Percentiles rank a stretch among this genome's conserved stretches.
phyloP scores from a whole-genome alignment of 2,113 vertebrate species.

The Oreochromis niloticus region DNA sequence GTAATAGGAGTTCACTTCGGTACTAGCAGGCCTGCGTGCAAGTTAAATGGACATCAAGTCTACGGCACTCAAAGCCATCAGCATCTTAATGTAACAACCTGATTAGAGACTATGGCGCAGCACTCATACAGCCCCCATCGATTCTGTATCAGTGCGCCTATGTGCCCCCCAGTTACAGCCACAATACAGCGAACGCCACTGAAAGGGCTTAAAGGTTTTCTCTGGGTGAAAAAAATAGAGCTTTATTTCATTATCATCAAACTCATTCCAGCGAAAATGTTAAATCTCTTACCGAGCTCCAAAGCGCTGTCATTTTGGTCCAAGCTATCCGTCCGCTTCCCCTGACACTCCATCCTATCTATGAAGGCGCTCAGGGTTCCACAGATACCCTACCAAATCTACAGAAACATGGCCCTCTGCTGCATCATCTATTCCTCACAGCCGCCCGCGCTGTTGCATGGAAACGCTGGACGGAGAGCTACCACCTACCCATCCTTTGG shows the following conservation, averaged over 20 bases:
- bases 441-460: slow-evolving; percentile 15
- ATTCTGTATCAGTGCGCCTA: neutral
- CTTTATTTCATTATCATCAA: neutral
- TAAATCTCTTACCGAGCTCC: slow-evolving; percentile 41
- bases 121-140: neutral
- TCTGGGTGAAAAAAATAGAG: neutral
- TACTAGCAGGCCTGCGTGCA: neutral
- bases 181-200: neutral
- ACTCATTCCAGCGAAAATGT: neutral
- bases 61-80: neutral
- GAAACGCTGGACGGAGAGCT: slow-evolving; percentile 16
- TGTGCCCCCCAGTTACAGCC: neutral
- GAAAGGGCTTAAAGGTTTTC: neutral
- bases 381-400: neutral
- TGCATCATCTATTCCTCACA: neutral
- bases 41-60: neutral
- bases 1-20: neutral
- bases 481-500: neutral
- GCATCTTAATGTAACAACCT: neutral
- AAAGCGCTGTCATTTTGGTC: neutral
- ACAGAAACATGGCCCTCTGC: neutral
- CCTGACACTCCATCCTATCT: slow-evolving; percentile 35
- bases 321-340: neutral
- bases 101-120: neutral
- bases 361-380: neutral